Evolutionary conservation across 1,140 invertebrate genomes (phyloP).

Genomic region (Oncopodura yosiiana): DNA sequence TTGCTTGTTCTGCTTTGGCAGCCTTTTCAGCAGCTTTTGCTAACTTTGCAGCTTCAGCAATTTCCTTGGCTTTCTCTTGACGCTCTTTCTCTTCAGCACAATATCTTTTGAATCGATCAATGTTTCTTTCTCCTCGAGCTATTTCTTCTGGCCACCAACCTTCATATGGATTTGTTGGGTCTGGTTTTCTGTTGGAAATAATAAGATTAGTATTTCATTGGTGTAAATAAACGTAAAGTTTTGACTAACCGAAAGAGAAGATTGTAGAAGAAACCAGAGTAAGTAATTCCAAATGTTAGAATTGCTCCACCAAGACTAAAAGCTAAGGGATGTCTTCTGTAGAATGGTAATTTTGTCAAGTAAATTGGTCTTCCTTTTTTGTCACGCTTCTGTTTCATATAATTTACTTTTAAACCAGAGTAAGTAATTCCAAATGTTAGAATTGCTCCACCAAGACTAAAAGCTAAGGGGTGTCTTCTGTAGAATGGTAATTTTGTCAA

Average conservation of each 20-base stretch:
- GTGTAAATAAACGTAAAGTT: too few species aligned
- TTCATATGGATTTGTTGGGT: not conserved
- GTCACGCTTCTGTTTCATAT: too few species aligned
- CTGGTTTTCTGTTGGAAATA: too few species aligned
- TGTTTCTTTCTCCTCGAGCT: constrained; percentile 11
- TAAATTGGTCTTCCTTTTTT: constrained; percentile 18
- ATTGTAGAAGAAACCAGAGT: constrained; percentile 15
- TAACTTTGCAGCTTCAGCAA: not conserved
- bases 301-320: constrained; percentile 7
- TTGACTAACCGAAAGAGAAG: too few species aligned
- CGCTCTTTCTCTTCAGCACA: constrained; percentile 4
- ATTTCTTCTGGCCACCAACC: constrained; percentile 26
- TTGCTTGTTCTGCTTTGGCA: not conserved
- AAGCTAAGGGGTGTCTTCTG: constrained; percentile 12
- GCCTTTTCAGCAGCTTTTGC: too few species aligned
- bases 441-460: constrained; percentile 3
- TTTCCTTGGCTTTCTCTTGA: not conserved
- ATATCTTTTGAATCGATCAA: constrained; percentile 4
- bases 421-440: too few species aligned
- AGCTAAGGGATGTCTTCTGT: constrained; percentile 10
- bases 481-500: constrained; percentile 19
- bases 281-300: constrained; percentile 2
- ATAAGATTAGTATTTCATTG: too few species aligned
- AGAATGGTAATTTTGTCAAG: constrained; percentile 18
- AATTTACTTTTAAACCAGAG: too few species aligned